Percentiles rank a stretch among this genome's conserved stretches.
Conservation (phyloP, 2,113 vertebrate species). For the Coracopsis vasa region DNA sequence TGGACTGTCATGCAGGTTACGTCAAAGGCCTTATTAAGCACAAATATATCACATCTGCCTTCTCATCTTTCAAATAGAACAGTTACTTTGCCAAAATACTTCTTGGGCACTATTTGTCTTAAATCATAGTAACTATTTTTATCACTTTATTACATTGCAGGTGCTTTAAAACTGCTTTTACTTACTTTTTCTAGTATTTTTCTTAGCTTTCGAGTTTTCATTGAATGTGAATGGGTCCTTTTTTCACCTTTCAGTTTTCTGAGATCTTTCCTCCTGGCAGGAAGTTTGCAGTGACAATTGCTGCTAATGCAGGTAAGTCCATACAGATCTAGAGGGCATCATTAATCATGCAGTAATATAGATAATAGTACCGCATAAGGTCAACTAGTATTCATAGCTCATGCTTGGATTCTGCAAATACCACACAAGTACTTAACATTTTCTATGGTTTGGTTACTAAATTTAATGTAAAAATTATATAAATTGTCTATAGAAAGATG, state of each 20-base stretch:
- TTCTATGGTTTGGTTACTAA: not conserved
- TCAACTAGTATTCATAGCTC: not conserved
- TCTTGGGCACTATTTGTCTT: not conserved
- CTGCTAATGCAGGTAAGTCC: not conserved
- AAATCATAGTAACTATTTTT: not conserved
- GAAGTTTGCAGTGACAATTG: not conserved
- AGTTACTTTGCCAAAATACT: not conserved
- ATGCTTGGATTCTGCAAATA: constrained; percentile 7
- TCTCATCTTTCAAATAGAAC: not conserved
- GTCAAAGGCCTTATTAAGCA: not conserved
- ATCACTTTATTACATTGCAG: not conserved
- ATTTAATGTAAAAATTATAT: not conserved
- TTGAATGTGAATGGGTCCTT: not conserved
- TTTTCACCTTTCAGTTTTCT: not conserved
- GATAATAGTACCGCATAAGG: not conserved
- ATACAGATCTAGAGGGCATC: not conserved
- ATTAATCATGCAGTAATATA: not conserved
- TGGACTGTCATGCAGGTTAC: not conserved
- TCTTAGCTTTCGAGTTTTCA: not conserved
- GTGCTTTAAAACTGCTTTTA: not conserved
- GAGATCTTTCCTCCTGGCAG: not conserved
- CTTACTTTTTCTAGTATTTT: not conserved
- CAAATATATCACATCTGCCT: not conserved
- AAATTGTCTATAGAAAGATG: not conserved
- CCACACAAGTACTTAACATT: not conserved